phyloP scores from a whole-genome alignment of 2,797 vertebrate genomes.

The Melopsittacus undulatus region DNA sequence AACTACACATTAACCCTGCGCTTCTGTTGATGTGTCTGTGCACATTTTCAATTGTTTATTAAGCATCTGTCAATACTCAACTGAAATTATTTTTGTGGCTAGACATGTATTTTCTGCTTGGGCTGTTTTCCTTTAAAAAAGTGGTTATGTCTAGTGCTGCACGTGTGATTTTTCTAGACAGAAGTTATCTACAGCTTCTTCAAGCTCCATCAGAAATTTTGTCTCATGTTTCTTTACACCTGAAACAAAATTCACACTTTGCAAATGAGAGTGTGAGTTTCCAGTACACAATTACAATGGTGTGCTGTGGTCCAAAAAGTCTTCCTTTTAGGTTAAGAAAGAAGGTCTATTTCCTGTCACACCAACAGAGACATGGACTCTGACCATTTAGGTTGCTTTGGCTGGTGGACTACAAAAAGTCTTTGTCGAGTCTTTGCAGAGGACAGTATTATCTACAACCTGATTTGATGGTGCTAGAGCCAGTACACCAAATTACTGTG shows the following conservation, averaged over 20 bases:
- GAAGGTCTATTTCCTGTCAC: not conserved
- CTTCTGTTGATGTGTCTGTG: not conserved
- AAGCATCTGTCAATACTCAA: not conserved
- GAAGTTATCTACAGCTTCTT: not conserved
- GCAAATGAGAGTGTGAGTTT: not conserved
- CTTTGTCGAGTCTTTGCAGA: not conserved
- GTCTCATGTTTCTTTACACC: not conserved
- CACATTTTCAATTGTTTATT: not conserved
- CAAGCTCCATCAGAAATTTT: not conserved
- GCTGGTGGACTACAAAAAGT: not conserved
- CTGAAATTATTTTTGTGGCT: not conserved
- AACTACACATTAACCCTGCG: not conserved
- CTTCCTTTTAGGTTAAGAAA: not conserved
- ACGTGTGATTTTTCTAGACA: not conserved
- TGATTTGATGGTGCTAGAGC: not conserved
- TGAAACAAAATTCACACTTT: not conserved
- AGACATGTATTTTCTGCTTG: not conserved
- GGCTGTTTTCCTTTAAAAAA: not conserved
- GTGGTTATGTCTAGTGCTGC: not conserved
- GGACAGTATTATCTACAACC: not conserved
- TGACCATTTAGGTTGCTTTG: not conserved
- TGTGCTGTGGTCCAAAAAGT: not conserved
- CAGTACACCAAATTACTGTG: not conserved
- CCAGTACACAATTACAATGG: not conserved
- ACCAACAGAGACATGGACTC: not conserved